Evolutionary conservation across 2,797 vertebrate genomes (phyloP), one percentile per base, ranked within the genome.

Genomic region (Catostomus latipinnis): DNA sequence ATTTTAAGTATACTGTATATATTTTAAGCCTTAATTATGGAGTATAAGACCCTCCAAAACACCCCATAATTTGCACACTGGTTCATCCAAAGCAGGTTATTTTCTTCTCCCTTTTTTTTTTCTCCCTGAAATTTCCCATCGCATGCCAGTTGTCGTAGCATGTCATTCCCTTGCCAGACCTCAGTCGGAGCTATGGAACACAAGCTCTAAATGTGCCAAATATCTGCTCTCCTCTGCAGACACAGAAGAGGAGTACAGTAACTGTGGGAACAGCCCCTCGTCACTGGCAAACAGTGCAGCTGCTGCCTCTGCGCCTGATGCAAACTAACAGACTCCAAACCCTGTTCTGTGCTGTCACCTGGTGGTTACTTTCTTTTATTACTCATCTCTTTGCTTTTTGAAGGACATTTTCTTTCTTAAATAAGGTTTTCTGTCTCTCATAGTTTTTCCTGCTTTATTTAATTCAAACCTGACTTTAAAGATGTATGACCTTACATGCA

Each of bases 191-290:
- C 70, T 76, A 18, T 62, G 45, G 56, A 22, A n/a, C 58, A n/a
- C 5, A 12, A 78, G 68, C 68, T 78, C 68, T 82, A 87, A 86
- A 85, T 77, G 84, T 88, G 84, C 78, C 86, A 76, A 79, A 69
- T 86, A 78, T 87, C 80, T 82, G 82, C 80, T 87, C 74, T 81
- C 81, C 77, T 87, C 84, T 82, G 76, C 88, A 86, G 88, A 88
- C 80, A 86, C 83, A 61, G 86, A 87, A 13, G 85, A 89, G 52
- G 84, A 88, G 73, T 82, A 75, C 80, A 80, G 80, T 84, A 86
- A 83, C 73, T 68, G 82, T 56, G 77, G 79, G 81, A 85, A 70
- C 80, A 80, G 83, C 53, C 71, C 87, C 22, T 77, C 78, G 49
- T 84, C 87, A 53, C 76, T 84, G 77, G 74, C 84, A 67, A 82